Base-by-base conservation (phyloP, 2,888 invertebrate species). In the Agriotes lineatus region DNA sequence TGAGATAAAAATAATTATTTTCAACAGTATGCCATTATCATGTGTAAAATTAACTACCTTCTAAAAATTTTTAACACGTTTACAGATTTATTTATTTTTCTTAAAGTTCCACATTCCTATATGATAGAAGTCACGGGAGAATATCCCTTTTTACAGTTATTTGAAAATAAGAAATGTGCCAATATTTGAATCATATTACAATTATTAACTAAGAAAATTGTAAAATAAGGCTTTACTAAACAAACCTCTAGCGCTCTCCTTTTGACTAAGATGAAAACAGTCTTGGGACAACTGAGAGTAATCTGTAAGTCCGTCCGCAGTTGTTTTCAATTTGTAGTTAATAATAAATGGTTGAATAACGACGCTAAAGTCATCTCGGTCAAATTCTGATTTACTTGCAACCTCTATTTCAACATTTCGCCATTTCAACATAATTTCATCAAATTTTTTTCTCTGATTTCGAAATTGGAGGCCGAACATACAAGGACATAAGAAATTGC, bases 251-350 rank as follows among this genome's bases (percentile, higher is more conserved):
- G 89, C 88, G 70, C 89, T 86, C 12, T 85, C 85, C 74, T 86
- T 88, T 77, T 90, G 90, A 72, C 88, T 89, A 5, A 89, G 81
- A 77, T 91, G 90, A 74, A 90, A 90, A 78, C 90, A 90, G 77
- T 91, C 91, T 33, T 81, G 79, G 0, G 90, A 87, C 52, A 89
- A 79, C 78, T 85, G 88, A 0, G 85, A 81, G 37, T 84, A 82
- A 79, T 90, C 89, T 0, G 84, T 80, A 0, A 71, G 72, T 0
- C 86, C 87, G 45, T 85, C 77, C 1, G 78, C 71, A 0, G 67
- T 78, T 0, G 89, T 88, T n/a, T n/a, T n/a, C 56, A 88, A 79
- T 3, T 76, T 76, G 0, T 84, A 59, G 48, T 87, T 80, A 35
- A 80, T 78, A 0, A 86, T 80, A 72, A 87, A 86, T 0, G 87